phyloP scores from a whole-genome alignment of 2,888 invertebrate genomes.

The Lamellibrachia satsuma region DNA sequence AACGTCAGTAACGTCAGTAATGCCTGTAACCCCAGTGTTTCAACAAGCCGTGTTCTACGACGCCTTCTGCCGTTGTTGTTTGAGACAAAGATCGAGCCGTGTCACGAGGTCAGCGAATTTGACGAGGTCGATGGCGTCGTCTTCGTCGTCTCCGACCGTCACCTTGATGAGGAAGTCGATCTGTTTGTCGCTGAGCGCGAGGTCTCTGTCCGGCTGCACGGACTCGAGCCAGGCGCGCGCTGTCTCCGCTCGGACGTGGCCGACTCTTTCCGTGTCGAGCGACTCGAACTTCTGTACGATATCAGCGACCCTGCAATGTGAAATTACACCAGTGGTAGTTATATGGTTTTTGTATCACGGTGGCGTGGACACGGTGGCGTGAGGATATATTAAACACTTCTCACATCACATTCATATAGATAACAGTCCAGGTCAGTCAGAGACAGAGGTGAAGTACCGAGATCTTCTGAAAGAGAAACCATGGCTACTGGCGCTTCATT shows the following conservation, averaged over 20 bases:
- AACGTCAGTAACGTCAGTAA: background rate
- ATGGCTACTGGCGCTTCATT: too few relatives aligned
- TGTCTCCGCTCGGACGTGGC: background rate
- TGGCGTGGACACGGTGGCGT: too few relatives aligned
- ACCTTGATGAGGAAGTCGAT: conserved; percentile 37
- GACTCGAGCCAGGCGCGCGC: background rate
- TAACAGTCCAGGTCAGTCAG: too few relatives aligned
- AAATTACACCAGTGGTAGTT: background rate
- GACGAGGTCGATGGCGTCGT: conserved; percentile 39
- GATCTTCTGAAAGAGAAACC: too few relatives aligned
- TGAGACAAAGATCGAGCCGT: background rate
- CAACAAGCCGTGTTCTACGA: background rate
- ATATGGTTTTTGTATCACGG: background rate
- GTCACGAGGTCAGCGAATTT: background rate
- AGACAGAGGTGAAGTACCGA: too few relatives aligned
- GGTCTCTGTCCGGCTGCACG: background rate
- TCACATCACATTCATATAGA: too few relatives aligned
- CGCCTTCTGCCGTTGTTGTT: background rate
- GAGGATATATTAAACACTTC: too few relatives aligned
- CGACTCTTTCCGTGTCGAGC: background rate
- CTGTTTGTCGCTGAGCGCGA: background rate
- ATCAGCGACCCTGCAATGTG: background rate
- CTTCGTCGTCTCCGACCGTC: conserved; percentile 51
- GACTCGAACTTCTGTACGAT: conserved; percentile 9
- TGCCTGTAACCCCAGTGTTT: background rate